phyloP scores from a whole-genome alignment of 2,113 vertebrate species.

The Centrocercus urophasianus region DNA sequence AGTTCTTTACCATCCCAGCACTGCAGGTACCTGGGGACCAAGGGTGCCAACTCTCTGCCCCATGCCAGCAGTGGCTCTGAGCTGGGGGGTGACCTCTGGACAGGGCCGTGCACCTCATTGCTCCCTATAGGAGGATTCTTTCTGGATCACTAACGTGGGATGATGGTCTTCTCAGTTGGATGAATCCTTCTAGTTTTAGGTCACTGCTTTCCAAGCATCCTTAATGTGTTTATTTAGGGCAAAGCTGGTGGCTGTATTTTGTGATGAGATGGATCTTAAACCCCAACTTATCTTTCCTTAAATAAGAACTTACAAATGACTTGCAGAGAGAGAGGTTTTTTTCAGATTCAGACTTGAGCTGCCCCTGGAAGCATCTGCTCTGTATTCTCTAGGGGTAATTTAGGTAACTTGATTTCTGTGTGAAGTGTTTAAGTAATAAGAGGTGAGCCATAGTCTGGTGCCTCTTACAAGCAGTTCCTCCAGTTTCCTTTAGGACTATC shows the following conservation, averaged over 20 bases:
- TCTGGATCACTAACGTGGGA: background rate
- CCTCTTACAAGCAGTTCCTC: background rate
- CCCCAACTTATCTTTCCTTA: background rate
- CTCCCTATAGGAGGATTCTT: background rate
- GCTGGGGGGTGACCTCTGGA: fast-evolving
- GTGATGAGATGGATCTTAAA: background rate
- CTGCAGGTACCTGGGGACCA: fast-evolving
- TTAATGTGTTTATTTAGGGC: background rate
- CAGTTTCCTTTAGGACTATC: background rate
- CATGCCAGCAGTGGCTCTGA: background rate
- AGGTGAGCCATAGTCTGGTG: background rate
- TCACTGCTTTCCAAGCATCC: background rate
- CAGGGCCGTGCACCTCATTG: fast-evolving
- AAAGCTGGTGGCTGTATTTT: background rate
- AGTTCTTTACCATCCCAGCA: background rate
- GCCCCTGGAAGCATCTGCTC: background rate
- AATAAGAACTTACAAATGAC: background rate
- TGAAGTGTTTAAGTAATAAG: background rate
- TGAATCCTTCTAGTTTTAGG: background rate
- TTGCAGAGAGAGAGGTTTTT: background rate
- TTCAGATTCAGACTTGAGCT: background rate
- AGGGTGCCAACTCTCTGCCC: background rate
- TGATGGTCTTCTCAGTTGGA: background rate
- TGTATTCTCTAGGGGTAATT: background rate
- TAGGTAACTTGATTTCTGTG: background rate